phyloP scores from a whole-genome alignment of 2,113 vertebrate genomes.

The Macroglossus sobrinus region DNA sequence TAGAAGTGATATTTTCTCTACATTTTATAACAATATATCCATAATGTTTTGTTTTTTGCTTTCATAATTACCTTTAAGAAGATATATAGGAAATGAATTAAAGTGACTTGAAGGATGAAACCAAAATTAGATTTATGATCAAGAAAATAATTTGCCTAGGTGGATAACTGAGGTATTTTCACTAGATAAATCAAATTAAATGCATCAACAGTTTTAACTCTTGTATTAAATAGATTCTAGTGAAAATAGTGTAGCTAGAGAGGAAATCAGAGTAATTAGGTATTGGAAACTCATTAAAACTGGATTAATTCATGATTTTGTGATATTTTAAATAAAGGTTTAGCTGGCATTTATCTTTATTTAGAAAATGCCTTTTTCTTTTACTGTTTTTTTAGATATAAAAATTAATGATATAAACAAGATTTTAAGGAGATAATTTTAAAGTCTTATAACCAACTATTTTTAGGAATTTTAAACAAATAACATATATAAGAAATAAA shows the following conservation, averaged over 20 bases:
- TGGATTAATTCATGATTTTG: background rate
- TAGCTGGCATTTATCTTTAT: background rate
- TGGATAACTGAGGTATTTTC: background rate
- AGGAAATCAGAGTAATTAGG: background rate
- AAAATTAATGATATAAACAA: conserved; percentile 26
- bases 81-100: conserved; percentile 3
- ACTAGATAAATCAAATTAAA: conserved; percentile 16
- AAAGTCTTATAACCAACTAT: background rate
- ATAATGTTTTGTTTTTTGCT: background rate
- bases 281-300: conserved; percentile 30
- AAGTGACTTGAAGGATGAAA: conserved; percentile 18
- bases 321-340: conserved; percentile 5
- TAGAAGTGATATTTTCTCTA: background rate
- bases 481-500: background rate
- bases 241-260: background rate
- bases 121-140: conserved; percentile 44
- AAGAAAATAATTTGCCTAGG: conserved; percentile 42
- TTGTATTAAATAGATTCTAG: conserved; percentile 4
- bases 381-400: background rate
- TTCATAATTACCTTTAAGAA: conserved; percentile 4
- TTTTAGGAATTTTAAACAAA: conserved; percentile 14
- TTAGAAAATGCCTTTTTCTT: conserved; percentile 23
- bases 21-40: background rate
- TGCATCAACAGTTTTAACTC: background rate
- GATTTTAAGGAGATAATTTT: conserved; percentile 9